These are phyloP conservation scores for Acanthacorydalis orientalis DNA, from an alignment of 2,888 invertebrate species.

Conservation along the genomic window DNA sequence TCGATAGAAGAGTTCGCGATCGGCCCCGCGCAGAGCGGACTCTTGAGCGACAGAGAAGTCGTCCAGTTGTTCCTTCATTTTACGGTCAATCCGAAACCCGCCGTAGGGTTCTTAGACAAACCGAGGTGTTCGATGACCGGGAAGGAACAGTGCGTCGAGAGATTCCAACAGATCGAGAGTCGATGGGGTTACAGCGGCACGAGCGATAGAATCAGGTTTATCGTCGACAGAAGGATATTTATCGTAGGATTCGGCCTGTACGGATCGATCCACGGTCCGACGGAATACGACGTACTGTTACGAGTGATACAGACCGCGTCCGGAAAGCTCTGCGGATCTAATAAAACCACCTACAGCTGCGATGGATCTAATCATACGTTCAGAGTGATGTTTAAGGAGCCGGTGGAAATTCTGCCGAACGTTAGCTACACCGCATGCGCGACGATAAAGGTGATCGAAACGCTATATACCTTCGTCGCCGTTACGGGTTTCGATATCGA, in stretches of 20 bases:
- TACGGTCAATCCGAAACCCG: constrained; percentile 59
- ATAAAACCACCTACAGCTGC: constrained; percentile 59
- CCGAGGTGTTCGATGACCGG: constrained; percentile 65
- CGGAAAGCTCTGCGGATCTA: constrained; percentile 54
- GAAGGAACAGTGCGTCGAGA: constrained; percentile 54
- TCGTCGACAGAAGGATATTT: constrained; percentile 63
- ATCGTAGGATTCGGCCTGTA: constrained; percentile 73
- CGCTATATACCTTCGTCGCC: no score
- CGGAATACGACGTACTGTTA: constrained; percentile 61
- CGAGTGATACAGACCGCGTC: constrained; percentile 62
- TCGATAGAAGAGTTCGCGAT: constrained; percentile 71
- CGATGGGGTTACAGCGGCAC: constrained; percentile 68
- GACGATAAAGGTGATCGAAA: constrained; percentile 52
- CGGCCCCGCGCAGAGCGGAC: constrained; percentile 56
- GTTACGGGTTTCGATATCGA: no score
- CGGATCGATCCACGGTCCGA: constrained; percentile 62
- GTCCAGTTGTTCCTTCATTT: constrained; percentile 55
- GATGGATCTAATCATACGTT: constrained; percentile 66
- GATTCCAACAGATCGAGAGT: constrained; percentile 59
- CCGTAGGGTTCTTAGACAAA: constrained; percentile 49
- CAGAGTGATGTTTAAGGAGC: constrained; percentile 68
- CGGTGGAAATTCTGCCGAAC: constrained; percentile 62
- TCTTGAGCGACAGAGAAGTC: constrained; percentile 59
- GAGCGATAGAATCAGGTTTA: constrained; percentile 65
- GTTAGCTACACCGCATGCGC: constrained; percentile 68